A percentile compares a stretch with the other conserved stretches of the same genome.
These are phyloP conservation scores for Orientallactaga bullata DNA, from an alignment of 2,113 vertebrate genomes.

Conservation along the genomic window DNA sequence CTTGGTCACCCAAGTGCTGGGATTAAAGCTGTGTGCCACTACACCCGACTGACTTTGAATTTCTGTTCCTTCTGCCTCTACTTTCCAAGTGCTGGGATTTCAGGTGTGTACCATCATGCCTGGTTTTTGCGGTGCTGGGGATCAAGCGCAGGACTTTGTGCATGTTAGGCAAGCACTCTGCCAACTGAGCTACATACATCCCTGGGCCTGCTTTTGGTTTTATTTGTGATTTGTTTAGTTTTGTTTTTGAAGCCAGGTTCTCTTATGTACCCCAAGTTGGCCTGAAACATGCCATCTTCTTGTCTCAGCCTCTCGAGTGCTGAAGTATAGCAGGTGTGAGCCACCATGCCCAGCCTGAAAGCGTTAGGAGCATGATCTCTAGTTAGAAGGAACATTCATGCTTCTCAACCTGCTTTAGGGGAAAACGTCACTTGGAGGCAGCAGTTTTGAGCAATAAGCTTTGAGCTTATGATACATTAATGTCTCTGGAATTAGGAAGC, in stretches of 20 bases:
- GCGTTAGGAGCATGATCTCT: background rate
- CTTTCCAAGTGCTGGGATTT: too few relatives aligned
- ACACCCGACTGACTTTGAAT: too few relatives aligned
- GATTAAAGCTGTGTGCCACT: too few relatives aligned
- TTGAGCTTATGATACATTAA: background rate
- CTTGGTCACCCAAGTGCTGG: background rate
- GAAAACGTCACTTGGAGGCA: background rate
- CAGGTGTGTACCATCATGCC: too few relatives aligned
- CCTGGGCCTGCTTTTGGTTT: too few relatives aligned
- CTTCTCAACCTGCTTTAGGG: background rate
- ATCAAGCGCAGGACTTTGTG: too few relatives aligned
- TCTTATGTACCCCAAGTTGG: background rate
- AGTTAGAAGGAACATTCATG: background rate
- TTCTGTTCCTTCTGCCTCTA: too few relatives aligned
- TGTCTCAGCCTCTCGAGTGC: background rate
- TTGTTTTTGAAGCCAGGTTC: background rate
- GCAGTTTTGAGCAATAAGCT: background rate
- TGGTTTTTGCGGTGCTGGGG: too few relatives aligned
- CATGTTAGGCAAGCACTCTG: too few relatives aligned
- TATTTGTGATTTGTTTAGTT: background rate
- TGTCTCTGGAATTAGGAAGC: conserved; percentile 46
- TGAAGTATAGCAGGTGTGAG: background rate
- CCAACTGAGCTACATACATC: too few relatives aligned
- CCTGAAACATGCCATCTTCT: background rate
- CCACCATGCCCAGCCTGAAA: background rate